Evolutionary conservation across 2,797 vertebrate species (phyloP), one percentile per base, ranked within the genome.

Genomic region (Sternarchorhynchus goeldii): DNA sequence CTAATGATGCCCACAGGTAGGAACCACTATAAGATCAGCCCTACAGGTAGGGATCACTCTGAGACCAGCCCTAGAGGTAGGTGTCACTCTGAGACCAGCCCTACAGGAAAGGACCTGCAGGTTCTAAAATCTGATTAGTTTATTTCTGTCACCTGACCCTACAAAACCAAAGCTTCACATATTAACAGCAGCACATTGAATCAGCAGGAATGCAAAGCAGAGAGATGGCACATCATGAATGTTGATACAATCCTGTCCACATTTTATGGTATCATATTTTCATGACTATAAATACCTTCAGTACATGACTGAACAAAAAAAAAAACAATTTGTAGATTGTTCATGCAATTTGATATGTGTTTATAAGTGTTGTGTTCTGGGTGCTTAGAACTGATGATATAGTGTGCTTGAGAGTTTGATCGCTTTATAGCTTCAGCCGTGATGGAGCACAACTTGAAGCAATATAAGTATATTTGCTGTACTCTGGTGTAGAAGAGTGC

Each of bases 1-100:
- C 90, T 92, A 80, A 87, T 92, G 86, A 87, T 85, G 78, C 78
- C 88, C 85, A 78, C 87, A 91, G 92, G 93, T 94, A 91, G 87
- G 71, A 71, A 66, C 50, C 39, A 56, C 79, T 79, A 62, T 12
- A 64, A 29, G 34, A 60, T 36, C n/a, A 29, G 41, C n/a, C 64
- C 3, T 39, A 3, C 36, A 66, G 45, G 3, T 50, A 90, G 87
- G 71, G 73, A 66, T 41, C 39, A 56, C 79, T 79, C 67, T 12
- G 65, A 29, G 34, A 60, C 53, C n/a, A 29, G 41, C n/a, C 64
- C 3, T 39, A 3, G n/a, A 66, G 45, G 3, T 50, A 50, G 45
- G 12, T 10, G 50, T 18, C 17, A 12, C 4, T 25, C 8, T 20
- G 14, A 21, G 14, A 50, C 12, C 45, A 12, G 45, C n/a, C 64